These are phyloP conservation scores for Carcharodon carcharias DNA, from an alignment of 2,797 vertebrate species.

Conservation along the genomic window DNA sequence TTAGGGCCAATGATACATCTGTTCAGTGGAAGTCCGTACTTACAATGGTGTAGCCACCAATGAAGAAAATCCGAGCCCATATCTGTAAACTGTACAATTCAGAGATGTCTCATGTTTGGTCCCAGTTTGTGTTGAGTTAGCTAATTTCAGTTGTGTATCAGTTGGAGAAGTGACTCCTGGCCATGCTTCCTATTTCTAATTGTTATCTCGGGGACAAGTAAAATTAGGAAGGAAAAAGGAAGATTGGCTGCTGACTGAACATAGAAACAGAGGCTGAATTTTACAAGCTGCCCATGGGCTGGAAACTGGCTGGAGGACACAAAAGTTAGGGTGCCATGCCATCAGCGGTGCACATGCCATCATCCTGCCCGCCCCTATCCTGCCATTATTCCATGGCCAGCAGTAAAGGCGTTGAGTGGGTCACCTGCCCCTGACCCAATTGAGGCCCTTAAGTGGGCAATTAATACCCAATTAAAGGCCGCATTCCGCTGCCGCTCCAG, in stretches of 20 bases:
- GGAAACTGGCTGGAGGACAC: neutral
- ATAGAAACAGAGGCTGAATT: neutral
- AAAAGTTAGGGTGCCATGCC: neutral
- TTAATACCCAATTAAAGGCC: neutral
- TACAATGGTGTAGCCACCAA: neutral
- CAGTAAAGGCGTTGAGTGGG: no score
- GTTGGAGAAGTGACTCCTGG: neutral
- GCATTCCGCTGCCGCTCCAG: neutral
- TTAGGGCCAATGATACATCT: neutral
- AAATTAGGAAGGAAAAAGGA: neutral
- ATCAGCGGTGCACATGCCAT: neutral
- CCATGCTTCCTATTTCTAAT: neutral
- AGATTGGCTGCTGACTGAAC: neutral
- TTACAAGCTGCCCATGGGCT: neutral
- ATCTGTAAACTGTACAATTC: neutral
- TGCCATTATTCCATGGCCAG: neutral
- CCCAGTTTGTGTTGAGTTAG: neutral
- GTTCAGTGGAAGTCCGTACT: neutral
- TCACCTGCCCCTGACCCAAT: neutral
- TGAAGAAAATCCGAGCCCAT: neutral
- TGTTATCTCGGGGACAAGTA: neutral
- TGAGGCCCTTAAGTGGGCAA: neutral
- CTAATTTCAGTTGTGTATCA: neutral
- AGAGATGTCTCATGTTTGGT: neutral
- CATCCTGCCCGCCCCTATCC: no score